Conservation (phyloP, 2,797 vertebrate genomes). For the Micromesistius poutassou region DNA sequence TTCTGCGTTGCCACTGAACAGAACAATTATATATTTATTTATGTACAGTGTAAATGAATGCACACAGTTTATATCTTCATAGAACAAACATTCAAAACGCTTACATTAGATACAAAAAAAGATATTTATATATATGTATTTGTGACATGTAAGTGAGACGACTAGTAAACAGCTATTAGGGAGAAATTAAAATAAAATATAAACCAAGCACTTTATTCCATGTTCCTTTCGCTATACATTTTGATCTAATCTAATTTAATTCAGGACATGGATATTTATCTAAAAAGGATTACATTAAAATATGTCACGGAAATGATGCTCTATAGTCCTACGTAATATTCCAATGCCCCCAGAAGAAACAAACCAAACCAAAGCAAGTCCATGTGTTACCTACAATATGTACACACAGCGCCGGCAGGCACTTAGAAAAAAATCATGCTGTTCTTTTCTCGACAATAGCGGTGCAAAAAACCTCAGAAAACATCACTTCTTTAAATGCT, state of each 20-base stretch:
- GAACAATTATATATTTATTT: slow-evolving; percentile 77
- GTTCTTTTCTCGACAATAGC: slow-evolving; percentile 67
- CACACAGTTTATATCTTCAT: slow-evolving; percentile 73
- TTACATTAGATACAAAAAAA: slow-evolving; percentile 78
- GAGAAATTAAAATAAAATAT: slow-evolving; percentile 53
- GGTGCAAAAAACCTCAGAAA: slow-evolving; percentile 71
- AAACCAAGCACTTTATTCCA: slow-evolving; percentile 66
- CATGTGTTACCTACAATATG: slow-evolving; percentile 84
- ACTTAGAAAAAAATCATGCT: slow-evolving; percentile 86
- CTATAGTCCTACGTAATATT: slow-evolving; percentile 76
- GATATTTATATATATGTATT: slow-evolving; percentile 75
- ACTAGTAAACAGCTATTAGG: slow-evolving; percentile 71
- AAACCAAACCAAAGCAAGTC: slow-evolving; percentile 46
- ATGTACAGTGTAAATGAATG: slow-evolving; percentile 77
- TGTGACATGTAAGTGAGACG: slow-evolving; percentile 73
- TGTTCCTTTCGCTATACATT: slow-evolving; percentile 62
- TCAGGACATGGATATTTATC: slow-evolving; percentile 63
- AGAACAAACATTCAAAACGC: slow-evolving; percentile 76
- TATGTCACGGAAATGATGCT: slow-evolving; percentile 73
- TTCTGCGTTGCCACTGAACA: slow-evolving; percentile 69
- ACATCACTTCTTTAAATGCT: slow-evolving; percentile 58
- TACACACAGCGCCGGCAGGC: slow-evolving; percentile 90
- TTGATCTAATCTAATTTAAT: slow-evolving; percentile 68
- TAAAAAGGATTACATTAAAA: slow-evolving; percentile 74
- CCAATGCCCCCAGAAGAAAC: slow-evolving; percentile 63